Conservation (phyloP, 2,113 vertebrate species). For the Morone chrysops region DNA sequence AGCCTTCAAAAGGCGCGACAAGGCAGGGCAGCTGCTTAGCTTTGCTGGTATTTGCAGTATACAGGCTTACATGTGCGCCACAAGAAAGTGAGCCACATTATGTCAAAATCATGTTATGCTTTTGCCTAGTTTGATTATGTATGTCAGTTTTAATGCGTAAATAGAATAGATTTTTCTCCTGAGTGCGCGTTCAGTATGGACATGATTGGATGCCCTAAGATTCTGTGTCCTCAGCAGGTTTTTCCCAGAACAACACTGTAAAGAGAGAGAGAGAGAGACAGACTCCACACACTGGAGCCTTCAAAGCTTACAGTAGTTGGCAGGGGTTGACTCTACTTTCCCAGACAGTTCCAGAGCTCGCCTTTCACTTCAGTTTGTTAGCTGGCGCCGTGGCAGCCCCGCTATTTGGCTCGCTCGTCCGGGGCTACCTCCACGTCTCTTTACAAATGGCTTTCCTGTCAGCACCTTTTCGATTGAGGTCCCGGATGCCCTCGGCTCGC, state of each 20-base stretch:
- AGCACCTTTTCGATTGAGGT: conserved; percentile 51
- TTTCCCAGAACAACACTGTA: conserved; percentile 7
- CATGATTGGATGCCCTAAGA: conserved; percentile 6
- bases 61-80: conserved; percentile 57
- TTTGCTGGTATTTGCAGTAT: conserved; percentile 59
- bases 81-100: conserved; percentile 45
- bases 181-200: background rate
- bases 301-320: conserved; percentile 57
- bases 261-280: conserved; percentile 15
- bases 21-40: conserved; percentile 61
- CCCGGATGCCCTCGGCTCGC: conserved; percentile 28
- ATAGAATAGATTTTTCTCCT: conserved; percentile 24
- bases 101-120: conserved; percentile 35
- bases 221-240: conserved; percentile 31
- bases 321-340: conserved; percentile 59
- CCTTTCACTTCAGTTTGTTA: conserved; percentile 66
- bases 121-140: conserved; percentile 34
- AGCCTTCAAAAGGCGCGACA: conserved; percentile 59
- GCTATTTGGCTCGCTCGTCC: conserved; percentile 24
- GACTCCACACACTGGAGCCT: conserved; percentile 29
- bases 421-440: conserved; percentile 25
- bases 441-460: conserved; percentile 57
- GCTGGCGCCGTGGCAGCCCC: conserved; percentile 30
- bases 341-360: conserved; percentile 55
- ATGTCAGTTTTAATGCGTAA: background rate